Evolutionary conservation across 1,140 invertebrate species (phyloP), one percentile per base, ranked within the genome.

Genomic region (Battus philenor): DNA sequence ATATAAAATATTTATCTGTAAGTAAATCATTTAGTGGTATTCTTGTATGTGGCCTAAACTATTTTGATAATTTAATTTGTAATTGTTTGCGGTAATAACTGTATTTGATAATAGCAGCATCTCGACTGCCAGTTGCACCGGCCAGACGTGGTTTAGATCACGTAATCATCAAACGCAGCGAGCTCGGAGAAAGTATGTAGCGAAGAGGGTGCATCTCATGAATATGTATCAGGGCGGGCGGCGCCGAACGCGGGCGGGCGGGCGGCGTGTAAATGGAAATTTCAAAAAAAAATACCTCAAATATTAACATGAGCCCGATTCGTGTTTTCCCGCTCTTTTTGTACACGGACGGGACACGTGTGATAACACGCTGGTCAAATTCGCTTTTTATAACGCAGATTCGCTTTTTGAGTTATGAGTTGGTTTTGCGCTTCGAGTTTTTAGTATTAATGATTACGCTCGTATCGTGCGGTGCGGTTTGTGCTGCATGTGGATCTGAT

Each of bases 251-350:
- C 11, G 49, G 17, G 46, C 27, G 39, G 31, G 55, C 48, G 58
- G 55, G 46, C 50, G 48, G 55, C 69, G 67, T 83, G 76, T 83
- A 83, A 83, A 83, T 80, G 79, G 74, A 83, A 83, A 83, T 80
- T 83, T 83, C 76, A 80, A 83, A 83, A 80, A 83, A 83, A 83
- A 83, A 83, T 78, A 76, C 69, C 66, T 75, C 76, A 77, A 83
- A 83, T 83, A 83, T 82, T 71, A 82, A 82, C 78, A 80, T 79
- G 76, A 79, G 66, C 76, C 57, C 59, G 72, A 83, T 83, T 71
- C 68, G 73, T 80, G 79, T 78, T 70, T 71, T 72, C 68, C 64
- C 59, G 62, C 50, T 59, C 62, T 68, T 68, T 75, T 67, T 54
- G 43, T 55, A 44, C 48, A n/a, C n/a, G n/a, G 11, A 33, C 43